Evolutionary conservation across 2,797 vertebrate species (phyloP).

Genomic region (Phalanger gymnotis): DNA sequence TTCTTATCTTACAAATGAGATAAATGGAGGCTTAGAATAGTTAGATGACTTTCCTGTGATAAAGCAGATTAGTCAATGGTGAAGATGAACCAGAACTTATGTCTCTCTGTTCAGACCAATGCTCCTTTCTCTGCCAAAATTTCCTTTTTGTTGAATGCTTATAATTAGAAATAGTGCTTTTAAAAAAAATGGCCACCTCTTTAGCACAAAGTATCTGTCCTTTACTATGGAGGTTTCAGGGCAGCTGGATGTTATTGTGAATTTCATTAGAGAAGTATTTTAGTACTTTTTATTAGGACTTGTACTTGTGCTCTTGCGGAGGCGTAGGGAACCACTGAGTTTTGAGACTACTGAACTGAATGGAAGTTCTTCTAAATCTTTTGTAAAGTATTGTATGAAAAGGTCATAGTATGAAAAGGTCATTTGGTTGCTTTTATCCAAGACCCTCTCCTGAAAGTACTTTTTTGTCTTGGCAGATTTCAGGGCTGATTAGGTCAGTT

Average conservation of each 20-base stretch:
- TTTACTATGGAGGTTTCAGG: conserved; percentile 5
- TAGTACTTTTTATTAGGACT: not conserved
- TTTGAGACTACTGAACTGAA: conserved; percentile 41
- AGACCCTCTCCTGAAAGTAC: conserved; percentile 10
- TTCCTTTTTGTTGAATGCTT: not conserved
- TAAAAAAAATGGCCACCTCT: not conserved
- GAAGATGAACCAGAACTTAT: not conserved
- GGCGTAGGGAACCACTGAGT: conserved; percentile 5
- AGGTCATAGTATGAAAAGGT: conserved; percentile 34
- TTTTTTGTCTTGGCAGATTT: conserved; percentile 28
- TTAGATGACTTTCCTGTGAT: not conserved
- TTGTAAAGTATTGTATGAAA: conserved; percentile 9
- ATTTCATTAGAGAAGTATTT: not conserved
- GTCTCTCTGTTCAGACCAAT: not conserved
- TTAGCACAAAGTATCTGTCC: conserved; percentile 4
- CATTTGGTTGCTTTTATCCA: conserved; percentile 34
- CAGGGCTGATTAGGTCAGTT: conserved; percentile 35
- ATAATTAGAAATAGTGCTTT: conserved; percentile 8
- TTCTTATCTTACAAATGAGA: not conserved
- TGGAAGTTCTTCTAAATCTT: not conserved
- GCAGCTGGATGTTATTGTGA: not conserved
- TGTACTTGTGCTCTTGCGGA: not conserved
- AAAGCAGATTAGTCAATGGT: not conserved
- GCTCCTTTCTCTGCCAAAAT: not conserved
- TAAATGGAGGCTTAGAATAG: not conserved